phyloP scores from a whole-genome alignment of 2,113 vertebrate genomes.

The Brachypodius melanocephalos region DNA sequence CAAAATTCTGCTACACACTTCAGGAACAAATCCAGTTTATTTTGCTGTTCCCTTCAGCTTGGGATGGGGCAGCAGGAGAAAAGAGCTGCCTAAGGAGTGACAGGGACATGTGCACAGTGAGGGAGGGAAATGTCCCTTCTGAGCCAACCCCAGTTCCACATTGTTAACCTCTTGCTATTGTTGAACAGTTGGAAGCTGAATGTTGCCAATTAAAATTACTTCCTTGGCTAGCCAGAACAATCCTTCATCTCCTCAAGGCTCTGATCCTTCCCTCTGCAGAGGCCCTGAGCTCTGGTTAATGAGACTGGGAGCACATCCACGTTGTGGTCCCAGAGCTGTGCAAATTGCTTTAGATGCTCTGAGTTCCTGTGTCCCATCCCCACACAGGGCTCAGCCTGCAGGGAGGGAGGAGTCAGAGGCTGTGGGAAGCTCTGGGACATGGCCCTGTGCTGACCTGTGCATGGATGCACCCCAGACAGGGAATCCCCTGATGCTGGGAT shows the following conservation, averaged over 20 bases:
- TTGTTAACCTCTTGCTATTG: conserved; percentile 37
- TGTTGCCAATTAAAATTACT: conserved; percentile 48
- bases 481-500: neutral
- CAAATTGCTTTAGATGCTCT: neutral
- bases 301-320: neutral
- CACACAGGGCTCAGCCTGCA: neutral
- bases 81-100: neutral
- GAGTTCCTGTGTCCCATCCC: neutral
- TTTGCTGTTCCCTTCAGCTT: neutral
- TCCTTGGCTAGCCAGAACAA: conserved; percentile 24
- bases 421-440: neutral
- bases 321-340: neutral
- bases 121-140: neutral
- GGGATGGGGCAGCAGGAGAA: neutral
- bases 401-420: neutral
- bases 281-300: neutral
- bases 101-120: neutral
- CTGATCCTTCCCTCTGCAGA: neutral
- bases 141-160: neutral
- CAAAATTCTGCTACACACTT: neutral
- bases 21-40: neutral
- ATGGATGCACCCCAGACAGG: neutral
- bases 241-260: conserved; percentile 14
- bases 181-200: conserved; percentile 33
- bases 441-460: neutral